phyloP scores from a whole-genome alignment of 2,113 vertebrate genomes.

The Pluvialis apricaria region DNA sequence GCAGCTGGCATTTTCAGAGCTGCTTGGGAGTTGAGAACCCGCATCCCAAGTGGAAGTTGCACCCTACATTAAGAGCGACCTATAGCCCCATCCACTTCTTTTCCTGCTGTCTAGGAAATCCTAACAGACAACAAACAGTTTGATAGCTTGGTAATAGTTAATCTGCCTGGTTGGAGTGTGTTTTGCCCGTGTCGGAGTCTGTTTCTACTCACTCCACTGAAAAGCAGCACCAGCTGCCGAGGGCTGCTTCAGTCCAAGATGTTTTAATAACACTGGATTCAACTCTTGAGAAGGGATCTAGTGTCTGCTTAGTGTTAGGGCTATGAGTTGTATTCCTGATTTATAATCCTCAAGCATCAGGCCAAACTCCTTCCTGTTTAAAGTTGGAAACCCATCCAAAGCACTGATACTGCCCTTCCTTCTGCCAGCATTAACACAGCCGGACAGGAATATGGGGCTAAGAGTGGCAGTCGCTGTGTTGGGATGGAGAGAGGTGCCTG shows the following conservation, averaged over 20 bases:
- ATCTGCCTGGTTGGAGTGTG: rapidly evolving
- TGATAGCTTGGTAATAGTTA: background rate
- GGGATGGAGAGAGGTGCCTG: background rate
- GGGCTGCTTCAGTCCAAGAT: background rate
- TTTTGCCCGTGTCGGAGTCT: background rate
- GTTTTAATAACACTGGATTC: background rate
- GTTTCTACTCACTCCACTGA: background rate
- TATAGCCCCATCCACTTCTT: background rate
- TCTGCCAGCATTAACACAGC: background rate
- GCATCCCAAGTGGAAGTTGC: background rate
- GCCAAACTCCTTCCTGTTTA: background rate
- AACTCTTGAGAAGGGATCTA: background rate
- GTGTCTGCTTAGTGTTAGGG: background rate
- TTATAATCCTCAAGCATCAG: background rate
- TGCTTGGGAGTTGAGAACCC: background rate
- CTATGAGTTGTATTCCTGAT: background rate
- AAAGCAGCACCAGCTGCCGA: conserved; percentile 31
- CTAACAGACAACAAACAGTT: background rate
- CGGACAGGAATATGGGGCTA: background rate
- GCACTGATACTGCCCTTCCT: background rate
- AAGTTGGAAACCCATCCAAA: conserved; percentile 22
- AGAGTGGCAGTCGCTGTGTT: background rate
- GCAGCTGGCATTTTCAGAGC: background rate
- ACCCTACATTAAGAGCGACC: background rate
- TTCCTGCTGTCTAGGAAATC: conserved; percentile 6